These are phyloP conservation scores for Mohoua ochrocephala DNA, from an alignment of 2,113 vertebrate genomes.

Conservation along the genomic window DNA sequence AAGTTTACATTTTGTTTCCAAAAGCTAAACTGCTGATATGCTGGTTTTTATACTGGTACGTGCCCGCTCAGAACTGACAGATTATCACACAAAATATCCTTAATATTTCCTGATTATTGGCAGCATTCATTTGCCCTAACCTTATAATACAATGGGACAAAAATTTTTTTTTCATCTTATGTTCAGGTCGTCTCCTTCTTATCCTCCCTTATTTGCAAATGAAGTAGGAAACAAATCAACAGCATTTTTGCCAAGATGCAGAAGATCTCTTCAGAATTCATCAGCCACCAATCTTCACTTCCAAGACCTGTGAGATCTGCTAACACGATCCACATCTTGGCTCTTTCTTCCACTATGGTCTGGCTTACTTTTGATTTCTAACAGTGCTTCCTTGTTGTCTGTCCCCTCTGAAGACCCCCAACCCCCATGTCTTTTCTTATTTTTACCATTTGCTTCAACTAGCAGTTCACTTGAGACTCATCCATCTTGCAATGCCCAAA, in stretches of 20 bases:
- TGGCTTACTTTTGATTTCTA: slow-evolving; percentile 78
- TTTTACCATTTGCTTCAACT: slow-evolving; percentile 95
- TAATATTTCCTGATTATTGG: neutral
- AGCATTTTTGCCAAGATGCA: slow-evolving; percentile 19
- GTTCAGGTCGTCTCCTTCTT: neutral
- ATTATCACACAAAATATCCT: neutral
- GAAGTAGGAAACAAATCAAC: slow-evolving; percentile 5
- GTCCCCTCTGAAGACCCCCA: slow-evolving; percentile 62
- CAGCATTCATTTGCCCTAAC: neutral
- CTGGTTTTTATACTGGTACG: neutral
- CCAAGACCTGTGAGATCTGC: slow-evolving; percentile 40
- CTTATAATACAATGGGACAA: neutral
- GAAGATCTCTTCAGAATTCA: slow-evolving; percentile 30
- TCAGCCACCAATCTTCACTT: neutral
- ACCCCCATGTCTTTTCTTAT: slow-evolving; percentile 81
- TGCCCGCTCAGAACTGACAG: neutral
- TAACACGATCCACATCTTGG: slow-evolving; percentile 60
- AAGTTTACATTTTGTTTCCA: neutral
- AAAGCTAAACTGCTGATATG: neutral
- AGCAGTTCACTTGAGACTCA: slow-evolving; percentile 90
- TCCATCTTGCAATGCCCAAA: slow-evolving; percentile 90
- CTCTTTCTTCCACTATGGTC: slow-evolving; percentile 59
- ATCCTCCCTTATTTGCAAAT: neutral
- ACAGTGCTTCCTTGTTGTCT: slow-evolving; percentile 80
- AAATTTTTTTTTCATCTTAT: neutral